phyloP scores from a whole-genome alignment of 2,888 invertebrate genomes.

The Ichneumoninae sp. region DNA sequence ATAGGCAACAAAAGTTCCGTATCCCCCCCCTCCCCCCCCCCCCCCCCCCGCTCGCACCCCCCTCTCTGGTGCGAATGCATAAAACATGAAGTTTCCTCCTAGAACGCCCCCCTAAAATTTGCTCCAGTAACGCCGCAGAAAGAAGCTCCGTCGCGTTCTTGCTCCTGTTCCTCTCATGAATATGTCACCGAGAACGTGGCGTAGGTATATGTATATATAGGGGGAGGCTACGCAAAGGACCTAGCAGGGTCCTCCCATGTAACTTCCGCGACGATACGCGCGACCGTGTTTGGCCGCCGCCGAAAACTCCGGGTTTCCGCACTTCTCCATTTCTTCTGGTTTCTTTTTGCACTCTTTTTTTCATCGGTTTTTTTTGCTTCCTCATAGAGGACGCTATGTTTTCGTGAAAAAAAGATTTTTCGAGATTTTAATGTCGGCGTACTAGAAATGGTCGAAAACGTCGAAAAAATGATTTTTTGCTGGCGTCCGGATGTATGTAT shows the following conservation, averaged over 20 bases:
- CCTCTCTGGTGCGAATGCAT: slow-evolving; percentile 61
- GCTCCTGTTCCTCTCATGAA: slow-evolving; percentile 66
- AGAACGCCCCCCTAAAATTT: slow-evolving; percentile 64
- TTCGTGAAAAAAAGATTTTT: too few relatives aligned
- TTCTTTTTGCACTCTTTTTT: background rate
- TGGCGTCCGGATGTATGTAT: too few relatives aligned
- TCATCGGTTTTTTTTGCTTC: too few relatives aligned
- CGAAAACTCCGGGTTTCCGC: background rate
- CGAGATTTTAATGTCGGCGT: too few relatives aligned
- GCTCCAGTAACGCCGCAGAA: slow-evolving; percentile 71
- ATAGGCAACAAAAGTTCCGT: slow-evolving; percentile 67
- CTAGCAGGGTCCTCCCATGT: slow-evolving; percentile 32
- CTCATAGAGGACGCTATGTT: too few relatives aligned
- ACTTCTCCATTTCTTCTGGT: background rate
- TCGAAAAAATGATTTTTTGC: too few relatives aligned
- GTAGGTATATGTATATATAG: slow-evolving; percentile 8
- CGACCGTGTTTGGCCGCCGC: background rate
- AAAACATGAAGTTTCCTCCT: slow-evolving; percentile 69
- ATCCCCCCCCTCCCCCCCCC: slow-evolving; percentile 12
- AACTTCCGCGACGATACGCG: slow-evolving; percentile 36
- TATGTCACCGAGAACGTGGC: slow-evolving; percentile 62
- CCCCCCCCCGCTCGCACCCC: background rate
- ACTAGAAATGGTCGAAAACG: too few relatives aligned
- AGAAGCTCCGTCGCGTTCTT: slow-evolving; percentile 64
- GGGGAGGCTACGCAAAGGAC: background rate